phyloP scores from a whole-genome alignment of 2,797 vertebrate species.

The Spatula versicolor region DNA sequence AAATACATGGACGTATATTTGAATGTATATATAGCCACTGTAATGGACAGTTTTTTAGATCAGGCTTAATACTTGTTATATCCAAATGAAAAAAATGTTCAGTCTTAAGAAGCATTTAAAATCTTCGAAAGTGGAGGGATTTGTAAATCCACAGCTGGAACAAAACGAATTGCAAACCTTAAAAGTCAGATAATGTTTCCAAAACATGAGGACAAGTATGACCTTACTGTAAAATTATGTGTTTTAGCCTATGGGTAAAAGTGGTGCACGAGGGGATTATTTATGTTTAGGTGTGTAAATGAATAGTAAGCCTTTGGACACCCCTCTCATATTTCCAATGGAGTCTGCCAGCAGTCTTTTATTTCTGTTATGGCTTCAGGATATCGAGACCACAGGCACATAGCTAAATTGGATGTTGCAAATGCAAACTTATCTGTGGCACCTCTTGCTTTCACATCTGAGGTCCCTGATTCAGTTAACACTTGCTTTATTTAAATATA shows the following conservation, averaged over 20 bases:
- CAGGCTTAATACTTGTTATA: not conserved
- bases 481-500: not conserved
- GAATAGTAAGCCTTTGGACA: constrained; percentile 39
- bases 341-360: constrained; percentile 18
- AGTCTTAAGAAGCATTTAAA: not conserved
- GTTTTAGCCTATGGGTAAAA: constrained; percentile 30
- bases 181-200: constrained; percentile 41
- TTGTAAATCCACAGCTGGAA: constrained; percentile 21
- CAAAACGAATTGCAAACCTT: not conserved
- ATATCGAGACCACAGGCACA: not conserved
- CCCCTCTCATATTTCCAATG: constrained; percentile 8
- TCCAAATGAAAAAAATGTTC: constrained; percentile 9
- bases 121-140: not conserved
- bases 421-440: not conserved
- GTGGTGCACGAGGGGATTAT: constrained; percentile 38
- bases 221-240: constrained; percentile 48
- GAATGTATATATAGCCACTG: too few species aligned
- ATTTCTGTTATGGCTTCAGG: constrained; percentile 23
- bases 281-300: constrained; percentile 60
- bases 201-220: constrained; percentile 37
- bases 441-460: not conserved
- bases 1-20: fast-evolving
- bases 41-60: not conserved
- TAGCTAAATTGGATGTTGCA: not conserved
- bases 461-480: not conserved